These are phyloP conservation scores for Serilophus lunatus DNA, from an alignment of 2,113 vertebrate species.

Conservation along the genomic window DNA sequence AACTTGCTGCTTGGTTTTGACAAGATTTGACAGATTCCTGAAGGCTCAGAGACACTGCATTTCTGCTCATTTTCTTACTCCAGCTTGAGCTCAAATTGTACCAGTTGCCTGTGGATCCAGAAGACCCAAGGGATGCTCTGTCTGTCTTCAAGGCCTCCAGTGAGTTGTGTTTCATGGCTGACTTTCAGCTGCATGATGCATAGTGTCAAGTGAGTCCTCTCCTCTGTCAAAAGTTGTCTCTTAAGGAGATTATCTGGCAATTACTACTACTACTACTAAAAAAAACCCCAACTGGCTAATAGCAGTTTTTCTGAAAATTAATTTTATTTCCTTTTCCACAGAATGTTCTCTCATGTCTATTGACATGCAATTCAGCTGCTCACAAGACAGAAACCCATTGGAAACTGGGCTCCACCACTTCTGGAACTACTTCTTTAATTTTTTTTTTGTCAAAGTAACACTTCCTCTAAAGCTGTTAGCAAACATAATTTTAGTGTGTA, in stretches of 20 bases:
- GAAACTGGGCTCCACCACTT: neutral
- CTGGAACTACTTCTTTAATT: neutral
- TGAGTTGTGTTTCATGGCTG: neutral
- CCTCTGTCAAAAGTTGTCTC: neutral
- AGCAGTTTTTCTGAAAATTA: neutral
- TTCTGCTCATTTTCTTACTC: neutral
- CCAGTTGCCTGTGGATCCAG: neutral
- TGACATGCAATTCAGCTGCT: neutral
- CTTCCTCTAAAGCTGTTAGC: neutral
- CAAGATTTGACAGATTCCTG: neutral
- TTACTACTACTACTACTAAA: neutral
- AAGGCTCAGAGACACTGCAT: neutral
- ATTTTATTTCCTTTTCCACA: neutral
- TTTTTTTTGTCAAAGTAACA: neutral
- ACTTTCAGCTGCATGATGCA: neutral
- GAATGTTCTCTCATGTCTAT: neutral
- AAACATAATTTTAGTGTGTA: neutral
- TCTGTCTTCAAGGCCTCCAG: neutral
- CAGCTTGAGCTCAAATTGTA: neutral
- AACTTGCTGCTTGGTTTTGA: neutral
- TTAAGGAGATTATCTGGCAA: neutral
- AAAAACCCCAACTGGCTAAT: fast-evolving
- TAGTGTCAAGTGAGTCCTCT: neutral
- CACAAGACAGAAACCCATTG: neutral
- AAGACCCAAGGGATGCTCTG: neutral